Evolutionary conservation across 2,113 vertebrate genomes (phyloP).

Genomic region (Cyanocitta stelleri): DNA sequence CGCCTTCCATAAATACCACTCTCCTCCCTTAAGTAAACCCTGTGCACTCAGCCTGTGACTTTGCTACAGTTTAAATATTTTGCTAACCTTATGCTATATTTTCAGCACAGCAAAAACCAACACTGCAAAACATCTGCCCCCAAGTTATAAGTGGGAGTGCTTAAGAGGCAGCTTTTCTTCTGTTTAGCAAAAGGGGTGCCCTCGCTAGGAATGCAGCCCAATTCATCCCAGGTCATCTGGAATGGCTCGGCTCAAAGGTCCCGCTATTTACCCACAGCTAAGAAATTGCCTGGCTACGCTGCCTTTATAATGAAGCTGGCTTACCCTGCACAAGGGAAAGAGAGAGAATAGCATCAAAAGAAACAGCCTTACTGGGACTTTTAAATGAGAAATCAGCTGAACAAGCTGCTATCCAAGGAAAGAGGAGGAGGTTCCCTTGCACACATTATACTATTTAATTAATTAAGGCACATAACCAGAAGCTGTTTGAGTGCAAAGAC

Average conservation of each 20-base stretch:
- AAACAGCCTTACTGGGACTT: background rate
- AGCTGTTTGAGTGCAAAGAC: background rate
- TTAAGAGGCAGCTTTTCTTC: background rate
- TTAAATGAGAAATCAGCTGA: background rate
- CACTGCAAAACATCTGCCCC: slow-evolving; percentile 2
- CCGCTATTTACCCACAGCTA: background rate
- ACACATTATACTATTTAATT: background rate
- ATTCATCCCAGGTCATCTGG: background rate
- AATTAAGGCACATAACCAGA: background rate
- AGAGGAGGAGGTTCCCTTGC: background rate
- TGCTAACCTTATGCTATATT: slow-evolving; percentile 14
- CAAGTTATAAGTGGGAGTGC: background rate
- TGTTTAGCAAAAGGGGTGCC: background rate
- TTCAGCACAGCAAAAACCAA: slow-evolving; percentile 11
- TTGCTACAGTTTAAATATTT: slow-evolving; percentile 27
- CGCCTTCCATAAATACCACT: slow-evolving; percentile 66
- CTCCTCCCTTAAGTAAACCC: slow-evolving; percentile 58
- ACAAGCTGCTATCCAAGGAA: background rate
- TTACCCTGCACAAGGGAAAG: background rate
- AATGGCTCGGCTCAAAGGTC: background rate
- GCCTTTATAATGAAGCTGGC: background rate
- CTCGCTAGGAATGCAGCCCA: background rate
- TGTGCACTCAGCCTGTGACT: background rate
- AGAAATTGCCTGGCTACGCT: fast-evolving
- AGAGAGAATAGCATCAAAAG: slow-evolving; percentile 3